A percentile compares a stretch with the other conserved stretches of the same genome.
These are phyloP conservation scores for Desmophyllum pertusum DNA, from an alignment of 92 coral and sea anemone genomes.

Conservation along the genomic window DNA sequence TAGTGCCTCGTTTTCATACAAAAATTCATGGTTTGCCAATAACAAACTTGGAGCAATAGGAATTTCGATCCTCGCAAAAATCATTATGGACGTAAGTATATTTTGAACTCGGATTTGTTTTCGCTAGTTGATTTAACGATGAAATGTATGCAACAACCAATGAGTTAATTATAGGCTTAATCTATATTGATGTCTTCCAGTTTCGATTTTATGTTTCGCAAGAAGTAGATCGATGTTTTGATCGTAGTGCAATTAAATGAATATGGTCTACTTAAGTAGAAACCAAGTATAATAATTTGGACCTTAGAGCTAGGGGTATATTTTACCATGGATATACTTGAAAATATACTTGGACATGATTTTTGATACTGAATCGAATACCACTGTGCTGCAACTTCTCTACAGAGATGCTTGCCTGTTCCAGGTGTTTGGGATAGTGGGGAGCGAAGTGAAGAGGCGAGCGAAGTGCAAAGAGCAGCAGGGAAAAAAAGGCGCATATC, in stretches of 20 bases:
- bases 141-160: not conserved
- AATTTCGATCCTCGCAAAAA: conserved; percentile 1
- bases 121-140: not conserved
- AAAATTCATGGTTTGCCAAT: not conserved
- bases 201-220: not conserved
- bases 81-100: not conserved
- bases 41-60: not conserved
- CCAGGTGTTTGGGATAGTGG: no score
- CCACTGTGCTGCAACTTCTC: no score
- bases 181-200: not conserved
- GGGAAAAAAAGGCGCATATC: no score
- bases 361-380: no score
- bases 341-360: no score
- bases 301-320: not conserved
- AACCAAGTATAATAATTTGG: not conserved
- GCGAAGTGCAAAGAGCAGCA: no score
- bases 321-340: no score
- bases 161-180: not conserved
- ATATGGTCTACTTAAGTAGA: no score
- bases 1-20: not conserved
- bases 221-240: no score
- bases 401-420: no score
- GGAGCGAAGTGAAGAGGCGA: no score
- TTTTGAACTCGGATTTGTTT: not conserved
- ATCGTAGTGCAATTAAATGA: not conserved